Percentiles rank a stretch among this genome's conserved stretches.
These are phyloP conservation scores for Morpho deidamia DNA, from an alignment of 2,888 invertebrate species.

Conservation along the genomic window DNA sequence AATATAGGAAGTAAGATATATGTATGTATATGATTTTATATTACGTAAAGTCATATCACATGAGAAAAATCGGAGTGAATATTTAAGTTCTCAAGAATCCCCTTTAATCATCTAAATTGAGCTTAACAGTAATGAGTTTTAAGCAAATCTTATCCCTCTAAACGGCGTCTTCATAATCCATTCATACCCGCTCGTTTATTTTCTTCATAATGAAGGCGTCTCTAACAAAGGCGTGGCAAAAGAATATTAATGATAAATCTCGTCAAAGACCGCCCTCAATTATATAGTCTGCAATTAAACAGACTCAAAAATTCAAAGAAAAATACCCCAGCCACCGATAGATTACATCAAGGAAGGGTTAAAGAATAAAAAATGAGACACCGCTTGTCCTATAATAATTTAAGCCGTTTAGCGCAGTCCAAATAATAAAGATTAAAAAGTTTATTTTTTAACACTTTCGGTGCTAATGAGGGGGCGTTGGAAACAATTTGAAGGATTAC, in stretches of 20 bases:
- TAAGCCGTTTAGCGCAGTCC: constrained; percentile 74
- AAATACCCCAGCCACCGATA: constrained; percentile 57
- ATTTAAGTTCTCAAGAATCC: too few relatives aligned
- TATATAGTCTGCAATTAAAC: constrained; percentile 58
- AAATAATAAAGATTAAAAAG: constrained; percentile 79
- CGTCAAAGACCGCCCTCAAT: constrained; percentile 50
- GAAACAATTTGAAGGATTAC: constrained; percentile 79
- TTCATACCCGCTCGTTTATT: constrained; percentile 6
- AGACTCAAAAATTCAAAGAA: constrained; percentile 58
- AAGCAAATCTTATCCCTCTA: neutral
- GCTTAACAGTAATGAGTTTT: neutral
- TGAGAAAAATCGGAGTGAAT: too few relatives aligned
- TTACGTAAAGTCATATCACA: too few relatives aligned
- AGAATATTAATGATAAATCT: constrained; percentile 38
- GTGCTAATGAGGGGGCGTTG: constrained; percentile 78
- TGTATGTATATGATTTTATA: too few relatives aligned
- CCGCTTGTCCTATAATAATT: constrained; percentile 71
- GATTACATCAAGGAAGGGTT: constrained; percentile 63
- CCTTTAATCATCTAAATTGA: too few relatives aligned
- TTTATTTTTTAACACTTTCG: constrained; percentile 78
- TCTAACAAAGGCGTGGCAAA: constrained; percentile 25
- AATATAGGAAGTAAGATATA: too few relatives aligned
- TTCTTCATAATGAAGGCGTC: constrained; percentile 10
- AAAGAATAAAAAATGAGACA: constrained; percentile 66
- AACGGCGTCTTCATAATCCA: constrained; percentile 2